Percentiles rank a stretch among this genome's conserved stretches.
Evolutionary conservation across 92 coral and sea anemone genomes (phyloP).

Genomic region (Epizoanthus ramosus): DNA sequence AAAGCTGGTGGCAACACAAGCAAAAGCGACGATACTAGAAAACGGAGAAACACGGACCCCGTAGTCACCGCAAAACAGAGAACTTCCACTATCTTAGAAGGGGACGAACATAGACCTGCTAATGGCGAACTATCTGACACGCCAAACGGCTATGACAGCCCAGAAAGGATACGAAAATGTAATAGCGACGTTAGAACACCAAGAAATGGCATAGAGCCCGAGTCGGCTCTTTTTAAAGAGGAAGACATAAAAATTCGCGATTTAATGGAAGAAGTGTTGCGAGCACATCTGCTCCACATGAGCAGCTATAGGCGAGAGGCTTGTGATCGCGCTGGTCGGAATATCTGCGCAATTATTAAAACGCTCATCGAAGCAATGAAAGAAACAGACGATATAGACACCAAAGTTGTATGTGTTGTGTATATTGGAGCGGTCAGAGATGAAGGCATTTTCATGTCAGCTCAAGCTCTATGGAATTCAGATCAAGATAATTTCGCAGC

Average conservation of each 20-base stretch:
- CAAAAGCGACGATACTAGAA: conserved; percentile 56
- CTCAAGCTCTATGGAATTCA: conserved; percentile 82
- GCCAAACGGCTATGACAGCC: neutral
- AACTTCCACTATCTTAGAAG: conserved; percentile 35
- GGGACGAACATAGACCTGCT: conserved; percentile 12
- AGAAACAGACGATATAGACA: conserved; percentile 56
- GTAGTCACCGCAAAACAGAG: conserved; percentile 30
- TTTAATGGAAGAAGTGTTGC: conserved; percentile 67
- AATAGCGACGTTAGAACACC: conserved; percentile 3
- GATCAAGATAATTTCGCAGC: conserved; percentile 86
- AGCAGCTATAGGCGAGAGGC: conserved; percentile 65
- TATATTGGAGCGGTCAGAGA: conserved; percentile 82
- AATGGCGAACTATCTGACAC: neutral
- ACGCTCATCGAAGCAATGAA: conserved; percentile 78
- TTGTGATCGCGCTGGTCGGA: conserved; percentile 84
- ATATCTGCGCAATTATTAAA: conserved; percentile 71
- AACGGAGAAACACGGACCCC: conserved; percentile 85
- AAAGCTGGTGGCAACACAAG: conserved; percentile 47
- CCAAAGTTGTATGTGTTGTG: conserved; percentile 76
- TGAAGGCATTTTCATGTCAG: conserved; percentile 73
- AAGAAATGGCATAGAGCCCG: conserved; percentile 51
- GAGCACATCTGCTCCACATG: conserved; percentile 82
- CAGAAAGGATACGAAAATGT: conserved; percentile 13
- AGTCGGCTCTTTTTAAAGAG: conserved; percentile 72
- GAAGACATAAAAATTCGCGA: conserved; percentile 78